Evolutionary conservation across 2,888 invertebrate species (phyloP), one percentile per base, ranked within the genome.

Genomic region (Psylliodes chrysocephalus): DNA sequence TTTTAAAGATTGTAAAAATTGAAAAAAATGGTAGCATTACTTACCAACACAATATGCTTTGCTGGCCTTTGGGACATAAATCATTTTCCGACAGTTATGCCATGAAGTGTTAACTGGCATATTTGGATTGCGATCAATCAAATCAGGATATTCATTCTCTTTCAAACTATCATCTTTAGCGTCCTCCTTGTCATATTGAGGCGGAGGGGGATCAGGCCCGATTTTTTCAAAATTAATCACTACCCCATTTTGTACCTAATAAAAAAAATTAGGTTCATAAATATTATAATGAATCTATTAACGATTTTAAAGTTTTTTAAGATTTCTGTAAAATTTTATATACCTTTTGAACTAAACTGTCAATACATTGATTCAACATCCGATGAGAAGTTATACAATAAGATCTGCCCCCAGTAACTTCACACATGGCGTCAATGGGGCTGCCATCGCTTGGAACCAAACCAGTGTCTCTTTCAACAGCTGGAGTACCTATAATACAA

Each of bases 201-300:
- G 82, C 0, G 90, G 89, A 1, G 90, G 89, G 0, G 93, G 93
- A 81, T 96, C 96, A 0, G 94, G 92, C 0, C 95, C 95, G 68
- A 95, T 91, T 82, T 97, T 98, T 82, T 98, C 98, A 81, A 99
- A 98, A 83, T 96, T 94, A 66, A 99, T 92, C 17, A 99, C 98
- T 40, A 98, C 98, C 0, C 98, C 98, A 71, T 95, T 94, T 81
- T 98, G 98, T 33, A 98, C 81, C 80, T 80, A 52, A 61, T 19
- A 57, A 47, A 12, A 28, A n/a, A 30, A 30, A 55, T 44, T 18
- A 12, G 14, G 19, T 42, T 42, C 2, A 52, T 5, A 8, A 22
- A 35, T 25, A n/a, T 15, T 22, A n/a, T n/a, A n/a, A n/a, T n/a
- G n/a, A n/a, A n/a, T n/a, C 10, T 5, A 25, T 33, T 33, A 10